A percentile compares a stretch with the other conserved stretches of the same genome.
phyloP scores from a whole-genome alignment of 2,113 vertebrate species.

The Megaceryle torquata region DNA sequence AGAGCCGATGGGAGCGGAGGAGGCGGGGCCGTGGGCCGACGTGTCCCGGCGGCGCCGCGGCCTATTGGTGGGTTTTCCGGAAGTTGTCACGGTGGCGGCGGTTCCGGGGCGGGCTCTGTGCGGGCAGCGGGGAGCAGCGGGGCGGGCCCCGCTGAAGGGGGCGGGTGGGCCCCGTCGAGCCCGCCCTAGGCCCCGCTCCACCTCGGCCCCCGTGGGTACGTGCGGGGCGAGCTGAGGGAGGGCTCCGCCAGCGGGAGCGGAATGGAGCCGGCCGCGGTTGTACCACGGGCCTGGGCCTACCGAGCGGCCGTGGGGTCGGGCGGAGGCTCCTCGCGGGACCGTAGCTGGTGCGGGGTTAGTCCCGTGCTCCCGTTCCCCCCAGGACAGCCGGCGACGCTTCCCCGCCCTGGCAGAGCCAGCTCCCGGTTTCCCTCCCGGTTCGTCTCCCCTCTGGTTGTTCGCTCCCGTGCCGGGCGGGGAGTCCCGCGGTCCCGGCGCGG shows the following conservation, averaged over 20 bases:
- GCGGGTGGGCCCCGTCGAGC: not conserved
- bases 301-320: not conserved
- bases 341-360: not conserved
- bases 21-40: not conserved
- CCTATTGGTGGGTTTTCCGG: not conserved
- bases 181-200: too few species aligned
- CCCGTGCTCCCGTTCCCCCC: not conserved
- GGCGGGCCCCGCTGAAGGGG: not conserved
- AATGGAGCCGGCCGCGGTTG: not conserved
- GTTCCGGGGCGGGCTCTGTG: not conserved
- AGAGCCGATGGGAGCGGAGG: not conserved
- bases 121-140: not conserved
- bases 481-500: not conserved
- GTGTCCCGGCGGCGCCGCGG: not conserved
- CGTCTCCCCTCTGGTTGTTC: not conserved
- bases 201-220: not conserved
- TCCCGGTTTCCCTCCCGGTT: too few species aligned
- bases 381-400: not conserved
- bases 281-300: too few species aligned
- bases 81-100: not conserved
- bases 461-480: not conserved
- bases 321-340: not conserved
- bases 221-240: not conserved
- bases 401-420: too few species aligned
- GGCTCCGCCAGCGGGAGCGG: not conserved